Conservation (phyloP, 2,888 invertebrate genomes). For the Patella depressa region DNA sequence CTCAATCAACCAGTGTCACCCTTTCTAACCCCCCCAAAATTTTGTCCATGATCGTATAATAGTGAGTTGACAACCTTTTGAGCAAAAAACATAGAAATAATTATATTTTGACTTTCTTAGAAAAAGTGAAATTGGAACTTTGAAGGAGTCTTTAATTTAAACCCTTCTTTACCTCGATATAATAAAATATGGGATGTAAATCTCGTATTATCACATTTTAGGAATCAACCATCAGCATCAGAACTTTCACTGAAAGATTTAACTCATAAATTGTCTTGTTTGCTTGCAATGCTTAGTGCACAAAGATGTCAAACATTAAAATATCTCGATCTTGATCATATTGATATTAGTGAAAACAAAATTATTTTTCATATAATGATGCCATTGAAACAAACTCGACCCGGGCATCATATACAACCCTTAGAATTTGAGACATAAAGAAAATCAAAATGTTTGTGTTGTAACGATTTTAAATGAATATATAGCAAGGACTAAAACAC, state of each 20-base stretch:
- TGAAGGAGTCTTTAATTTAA: slow-evolving; percentile 14
- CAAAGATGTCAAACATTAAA: slow-evolving; percentile 10
- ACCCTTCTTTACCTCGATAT: slow-evolving; percentile 15
- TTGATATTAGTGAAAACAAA: background rate
- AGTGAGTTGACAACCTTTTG: too few species aligned
- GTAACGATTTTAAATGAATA: background rate
- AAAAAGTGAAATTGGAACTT: too few species aligned
- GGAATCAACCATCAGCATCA: background rate
- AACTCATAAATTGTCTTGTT: slow-evolving; percentile 14
- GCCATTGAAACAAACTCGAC: background rate
- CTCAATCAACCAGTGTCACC: too few species aligned
- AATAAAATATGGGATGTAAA: slow-evolving; percentile 16
- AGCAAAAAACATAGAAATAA: too few species aligned
- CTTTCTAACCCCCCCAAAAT: too few species aligned
- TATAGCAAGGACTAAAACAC: background rate
- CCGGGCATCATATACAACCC: slow-evolving; percentile 2
- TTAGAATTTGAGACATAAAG: background rate
- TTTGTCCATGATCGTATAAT: too few species aligned
- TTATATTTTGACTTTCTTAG: too few species aligned
- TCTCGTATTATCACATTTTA: slow-evolving; percentile 3
- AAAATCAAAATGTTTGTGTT: background rate
- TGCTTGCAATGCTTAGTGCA: slow-evolving; percentile 10
- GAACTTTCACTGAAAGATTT: slow-evolving; percentile 17
- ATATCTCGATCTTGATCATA: slow-evolving; percentile 2
- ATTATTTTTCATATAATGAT: background rate